Base-by-base conservation (phyloP, 2,888 invertebrate genomes). In the Chymomyza procnemis region DNA sequence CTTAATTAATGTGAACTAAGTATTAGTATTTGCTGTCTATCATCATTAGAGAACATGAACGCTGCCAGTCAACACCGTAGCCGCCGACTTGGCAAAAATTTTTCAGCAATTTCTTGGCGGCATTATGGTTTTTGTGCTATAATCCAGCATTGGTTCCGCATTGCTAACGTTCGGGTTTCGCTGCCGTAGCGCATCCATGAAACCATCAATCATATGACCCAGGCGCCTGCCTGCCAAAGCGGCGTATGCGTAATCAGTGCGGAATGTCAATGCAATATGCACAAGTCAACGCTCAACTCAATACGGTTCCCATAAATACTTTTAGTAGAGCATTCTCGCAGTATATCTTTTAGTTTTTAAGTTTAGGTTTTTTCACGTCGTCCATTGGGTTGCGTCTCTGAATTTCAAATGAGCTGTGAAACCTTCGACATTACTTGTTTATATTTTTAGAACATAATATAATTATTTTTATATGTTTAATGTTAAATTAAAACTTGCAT, bases 381-480 rank as follows among this genome's bases (percentile, higher is more conserved):
- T 60, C 41, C 48, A 26, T 14, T 55, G 22, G 48, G 21, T 58
- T 62, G 66, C 76, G 79, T 63, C 66, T 76, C 64, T 73, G 85
- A 83, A 87, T 85, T 80, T 79, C 66, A 73, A 83, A 83, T 83
- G 73, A 86, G 84, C 61, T 69, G 67, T 58, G 66, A 30, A 85
- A 84, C 86, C 86, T 86, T 87, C 78, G 64, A 6, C 65, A 19
- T 19, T 16, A 19, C 55, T 64, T 61, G 61, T 30, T 26, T 70
- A 21, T 68, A 60, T 71, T 87, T 79, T 70, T 80, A 83, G 84
- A 87, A 83, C 76, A 72, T 60, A 58, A 71, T 74, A 77, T 68
- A 67, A 79, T 79, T 76, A 74, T 71, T 66, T 67, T 16, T 50
- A 8, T 70, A 71, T 76, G 50, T 50, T 50, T 50, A 41, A 65